Evolutionary conservation across 2,113 vertebrate genomes (phyloP).

Genomic region (Cebus imitator): DNA sequence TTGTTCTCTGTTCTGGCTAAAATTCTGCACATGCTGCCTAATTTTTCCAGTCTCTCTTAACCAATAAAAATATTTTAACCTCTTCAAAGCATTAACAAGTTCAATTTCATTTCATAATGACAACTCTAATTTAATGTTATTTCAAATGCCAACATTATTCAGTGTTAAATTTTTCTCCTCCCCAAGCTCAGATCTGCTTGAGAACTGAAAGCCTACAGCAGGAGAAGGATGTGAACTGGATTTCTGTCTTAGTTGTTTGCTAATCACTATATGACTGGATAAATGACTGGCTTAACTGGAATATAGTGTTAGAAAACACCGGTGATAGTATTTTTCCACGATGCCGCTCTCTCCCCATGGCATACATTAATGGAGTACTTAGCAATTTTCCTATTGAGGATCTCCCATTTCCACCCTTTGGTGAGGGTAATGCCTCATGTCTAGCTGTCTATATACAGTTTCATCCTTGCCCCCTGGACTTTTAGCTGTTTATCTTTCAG

Average conservation of each 20-base stretch:
- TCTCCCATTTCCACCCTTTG: neutral
- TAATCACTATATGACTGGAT: neutral
- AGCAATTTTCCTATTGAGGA: neutral
- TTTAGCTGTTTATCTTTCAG: neutral
- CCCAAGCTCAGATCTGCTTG: neutral
- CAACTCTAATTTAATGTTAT: neutral
- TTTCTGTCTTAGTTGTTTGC: neutral
- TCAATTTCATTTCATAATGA: constrained; percentile 9
- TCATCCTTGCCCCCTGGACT: neutral
- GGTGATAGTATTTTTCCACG: neutral
- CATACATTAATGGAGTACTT: neutral
- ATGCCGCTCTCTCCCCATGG: neutral
- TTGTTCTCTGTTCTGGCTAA: neutral
- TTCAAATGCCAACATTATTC: neutral
- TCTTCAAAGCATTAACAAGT: constrained; percentile 32
- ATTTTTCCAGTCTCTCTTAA: neutral
- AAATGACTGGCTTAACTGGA: neutral
- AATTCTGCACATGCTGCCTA: neutral
- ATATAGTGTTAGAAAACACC: neutral
- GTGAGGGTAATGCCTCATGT: neutral
- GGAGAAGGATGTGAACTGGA: neutral
- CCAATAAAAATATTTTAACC: neutral
- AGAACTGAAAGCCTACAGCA: neutral
- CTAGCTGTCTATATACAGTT: neutral
- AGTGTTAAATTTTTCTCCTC: neutral